A percentile compares a stretch with the other conserved stretches of the same genome.
Conservation (phyloP, 2,888 invertebrate genomes). For the Drosophila differens region DNA sequence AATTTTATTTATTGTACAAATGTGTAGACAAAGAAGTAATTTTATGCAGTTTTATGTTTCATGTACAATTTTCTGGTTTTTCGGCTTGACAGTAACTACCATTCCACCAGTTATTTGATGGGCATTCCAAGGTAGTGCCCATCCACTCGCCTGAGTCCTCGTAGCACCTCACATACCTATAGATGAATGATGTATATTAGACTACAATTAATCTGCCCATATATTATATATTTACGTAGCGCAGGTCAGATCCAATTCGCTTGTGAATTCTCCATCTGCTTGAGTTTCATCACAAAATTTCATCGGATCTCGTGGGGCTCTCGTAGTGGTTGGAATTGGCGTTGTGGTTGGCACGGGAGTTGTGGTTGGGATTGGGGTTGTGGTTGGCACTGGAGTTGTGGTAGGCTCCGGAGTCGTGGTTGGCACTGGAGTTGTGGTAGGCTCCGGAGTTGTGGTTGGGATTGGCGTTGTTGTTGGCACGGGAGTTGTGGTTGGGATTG, state of each 20-base stretch:
- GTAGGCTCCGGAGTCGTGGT: not conserved
- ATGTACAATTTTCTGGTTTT: conserved; percentile 20
- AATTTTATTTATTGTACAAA: not conserved
- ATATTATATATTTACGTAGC: conserved; percentile 16
- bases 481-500: too few relatives aligned
- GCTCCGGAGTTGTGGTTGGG: too few relatives aligned
- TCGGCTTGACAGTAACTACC: not conserved
- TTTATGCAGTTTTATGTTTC: not conserved
- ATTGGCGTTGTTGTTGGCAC: too few relatives aligned
- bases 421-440: not conserved
- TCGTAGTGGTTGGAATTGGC: not conserved
- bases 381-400: too few relatives aligned
- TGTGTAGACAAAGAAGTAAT: not conserved
- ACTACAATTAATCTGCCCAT: not conserved
- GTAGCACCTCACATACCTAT: conserved; percentile 7
- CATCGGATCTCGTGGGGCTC: conserved; percentile 10
- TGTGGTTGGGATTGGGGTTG: not conserved
- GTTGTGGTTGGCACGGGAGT: not conserved
- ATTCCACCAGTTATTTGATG: not conserved
- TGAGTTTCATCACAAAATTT: conserved; percentile 21
- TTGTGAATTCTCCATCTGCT: not conserved
- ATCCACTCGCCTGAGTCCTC: not conserved
- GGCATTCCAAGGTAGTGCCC: accelerated
- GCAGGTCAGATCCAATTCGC: conserved; percentile 29
- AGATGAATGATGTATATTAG: not conserved